Conservation (phyloP, 1,140 invertebrate genomes). For the Saxidomus purpurata region DNA sequence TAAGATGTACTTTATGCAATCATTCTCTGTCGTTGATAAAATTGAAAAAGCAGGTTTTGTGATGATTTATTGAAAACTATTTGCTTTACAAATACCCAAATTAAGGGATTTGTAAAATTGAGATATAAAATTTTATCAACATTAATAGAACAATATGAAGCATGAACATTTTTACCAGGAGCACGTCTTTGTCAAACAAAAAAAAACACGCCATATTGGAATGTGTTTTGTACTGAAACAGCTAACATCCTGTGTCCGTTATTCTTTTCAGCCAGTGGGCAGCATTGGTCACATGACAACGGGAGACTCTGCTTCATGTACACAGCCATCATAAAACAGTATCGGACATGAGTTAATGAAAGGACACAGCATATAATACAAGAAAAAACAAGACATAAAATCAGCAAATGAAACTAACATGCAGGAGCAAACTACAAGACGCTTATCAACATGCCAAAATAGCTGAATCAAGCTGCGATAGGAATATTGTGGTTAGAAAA, state of each 20-base stretch:
- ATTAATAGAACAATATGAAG: too few species aligned
- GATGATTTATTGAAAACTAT: too few species aligned
- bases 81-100: too few species aligned
- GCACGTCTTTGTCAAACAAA: not conserved
- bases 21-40: too few species aligned
- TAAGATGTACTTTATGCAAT: too few species aligned
- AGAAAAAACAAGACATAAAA: not conserved
- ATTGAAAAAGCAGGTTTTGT: too few species aligned
- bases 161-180: not conserved
- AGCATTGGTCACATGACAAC: constrained; percentile 57
- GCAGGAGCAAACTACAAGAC: not conserved
- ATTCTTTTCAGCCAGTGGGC: constrained; percentile 59
- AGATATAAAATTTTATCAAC: too few species aligned
- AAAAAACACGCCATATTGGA: constrained; percentile 55
- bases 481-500: not conserved
- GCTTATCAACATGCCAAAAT: not conserved
- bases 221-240: constrained; percentile 15
- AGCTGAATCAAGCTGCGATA: not conserved
- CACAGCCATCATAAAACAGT: constrained; percentile 20
- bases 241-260: constrained; percentile 50
- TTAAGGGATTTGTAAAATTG: too few species aligned
- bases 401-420: not conserved
- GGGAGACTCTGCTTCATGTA: constrained; percentile 34
- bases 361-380: not conserved
- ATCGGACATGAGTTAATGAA: not conserved